Conservation (phyloP, 2,113 vertebrate species). For the Phasianus colchicus region DNA sequence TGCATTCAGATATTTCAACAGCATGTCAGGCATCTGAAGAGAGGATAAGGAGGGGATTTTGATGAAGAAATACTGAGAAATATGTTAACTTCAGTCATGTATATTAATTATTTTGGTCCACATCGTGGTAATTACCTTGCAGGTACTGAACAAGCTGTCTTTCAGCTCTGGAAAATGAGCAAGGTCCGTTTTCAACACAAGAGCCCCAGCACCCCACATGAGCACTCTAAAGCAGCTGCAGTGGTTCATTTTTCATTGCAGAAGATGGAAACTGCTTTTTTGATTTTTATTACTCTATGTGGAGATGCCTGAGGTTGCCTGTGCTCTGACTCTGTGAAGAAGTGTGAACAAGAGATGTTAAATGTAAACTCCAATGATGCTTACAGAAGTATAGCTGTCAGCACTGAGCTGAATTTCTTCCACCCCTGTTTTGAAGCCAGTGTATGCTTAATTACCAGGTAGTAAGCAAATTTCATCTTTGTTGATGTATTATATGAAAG, state of each 20-base stretch:
- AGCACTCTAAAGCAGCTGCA: not conserved
- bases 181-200: not conserved
- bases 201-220: fast-evolving
- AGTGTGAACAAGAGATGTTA: not conserved
- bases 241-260: not conserved
- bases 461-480: not conserved
- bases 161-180: constrained; percentile 1
- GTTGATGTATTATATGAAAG: not conserved
- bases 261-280: not conserved
- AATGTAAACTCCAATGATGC: not conserved
- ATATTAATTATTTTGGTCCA: not conserved
- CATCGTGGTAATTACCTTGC: not conserved
- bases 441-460: not conserved
- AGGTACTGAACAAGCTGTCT: not conserved
- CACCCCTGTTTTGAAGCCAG: not conserved
- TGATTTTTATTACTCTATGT: not conserved
- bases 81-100: not conserved
- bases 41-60: not conserved
- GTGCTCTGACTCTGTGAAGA: not conserved
- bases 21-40: not conserved
- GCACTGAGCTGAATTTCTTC: not conserved
- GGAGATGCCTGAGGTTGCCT: not conserved
- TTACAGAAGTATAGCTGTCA: not conserved
- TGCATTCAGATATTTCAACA: not conserved
- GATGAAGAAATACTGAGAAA: not conserved